Evolutionary conservation across 1,140 invertebrate species (phyloP).

Genomic region (Oncopeltus fasciatus): DNA sequence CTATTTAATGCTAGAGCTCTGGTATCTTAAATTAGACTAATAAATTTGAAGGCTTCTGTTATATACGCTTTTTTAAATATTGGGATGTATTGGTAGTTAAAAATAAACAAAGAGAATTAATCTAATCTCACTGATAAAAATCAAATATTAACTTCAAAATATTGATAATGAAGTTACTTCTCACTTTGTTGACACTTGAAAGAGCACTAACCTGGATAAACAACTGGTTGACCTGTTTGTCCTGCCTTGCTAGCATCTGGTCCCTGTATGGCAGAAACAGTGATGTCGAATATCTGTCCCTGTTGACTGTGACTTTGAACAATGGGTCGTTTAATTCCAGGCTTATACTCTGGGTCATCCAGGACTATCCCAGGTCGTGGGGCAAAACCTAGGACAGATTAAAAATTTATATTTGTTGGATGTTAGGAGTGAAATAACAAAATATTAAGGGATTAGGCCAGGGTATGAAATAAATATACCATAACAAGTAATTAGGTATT

Average conservation of each 20-base stretch:
- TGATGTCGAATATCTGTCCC: conserved; percentile 76
- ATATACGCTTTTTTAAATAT: too few species aligned
- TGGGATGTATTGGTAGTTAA: too few species aligned
- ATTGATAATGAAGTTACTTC: too few species aligned
- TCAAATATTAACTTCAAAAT: too few species aligned
- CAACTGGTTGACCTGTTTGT: conserved; percentile 36
- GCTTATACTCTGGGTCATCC: conserved; percentile 64
- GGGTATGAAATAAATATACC: background rate
- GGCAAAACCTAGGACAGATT: conserved; percentile 41
- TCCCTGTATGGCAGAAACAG: conserved; percentile 72
- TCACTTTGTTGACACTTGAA: too few species aligned
- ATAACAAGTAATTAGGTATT: conserved; percentile 6
- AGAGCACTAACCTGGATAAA: conserved; percentile 40
- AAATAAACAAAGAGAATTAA: too few species aligned
- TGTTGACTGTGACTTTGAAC: conserved; percentile 31
- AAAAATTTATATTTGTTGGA: background rate
- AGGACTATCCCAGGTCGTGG: conserved; percentile 66
- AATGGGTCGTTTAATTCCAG: conserved; percentile 34
- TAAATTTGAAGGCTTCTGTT: too few species aligned
- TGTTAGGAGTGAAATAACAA: background rate
- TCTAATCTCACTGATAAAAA: too few species aligned
- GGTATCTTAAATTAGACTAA: too few species aligned
- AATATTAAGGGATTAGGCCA: background rate
- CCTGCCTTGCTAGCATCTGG: conserved; percentile 43
- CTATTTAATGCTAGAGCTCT: too few species aligned